A percentile compares a stretch with the other conserved stretches of the same genome.
phyloP scores from a whole-genome alignment of 2,113 vertebrate species.

The Tenrec ecaudatus region DNA sequence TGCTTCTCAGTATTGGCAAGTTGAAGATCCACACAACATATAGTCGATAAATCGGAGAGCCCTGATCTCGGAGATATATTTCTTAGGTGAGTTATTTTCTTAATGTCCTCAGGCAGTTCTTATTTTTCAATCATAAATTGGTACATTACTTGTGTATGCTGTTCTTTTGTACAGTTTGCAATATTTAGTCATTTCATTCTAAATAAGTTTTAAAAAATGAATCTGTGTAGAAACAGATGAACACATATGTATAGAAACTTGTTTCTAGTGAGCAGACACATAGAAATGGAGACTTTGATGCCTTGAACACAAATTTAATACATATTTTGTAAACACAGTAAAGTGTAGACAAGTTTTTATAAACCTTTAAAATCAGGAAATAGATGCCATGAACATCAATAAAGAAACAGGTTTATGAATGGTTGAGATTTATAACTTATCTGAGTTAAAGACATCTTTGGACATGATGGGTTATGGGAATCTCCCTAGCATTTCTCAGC shows the following conservation, averaged over 20 bases:
- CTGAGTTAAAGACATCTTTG: too few relatives aligned
- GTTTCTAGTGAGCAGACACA: neutral
- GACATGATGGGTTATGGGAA: too few relatives aligned
- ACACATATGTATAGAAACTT: too few relatives aligned
- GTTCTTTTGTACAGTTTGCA: too few relatives aligned
- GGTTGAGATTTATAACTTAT: neutral
- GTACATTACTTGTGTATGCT: neutral
- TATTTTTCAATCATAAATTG: neutral
- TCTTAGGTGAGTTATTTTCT: conserved; percentile 8
- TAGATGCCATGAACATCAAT: neutral
- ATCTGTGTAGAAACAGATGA: too few relatives aligned
- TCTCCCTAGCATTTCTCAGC: neutral
- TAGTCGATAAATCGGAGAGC: neutral
- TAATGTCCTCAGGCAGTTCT: neutral
- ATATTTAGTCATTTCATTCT: too few relatives aligned
- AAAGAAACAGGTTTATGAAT: accelerated
- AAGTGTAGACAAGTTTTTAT: neutral
- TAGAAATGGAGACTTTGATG: neutral
- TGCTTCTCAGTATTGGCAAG: neutral
- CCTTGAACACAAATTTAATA: neutral
- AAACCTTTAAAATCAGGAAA: neutral
- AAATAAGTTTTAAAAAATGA: too few relatives aligned
- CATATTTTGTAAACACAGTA: neutral
- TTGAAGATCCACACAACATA: neutral
- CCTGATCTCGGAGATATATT: conserved; percentile 14